A percentile compares a stretch with the other conserved stretches of the same genome.
These are phyloP conservation scores for Oeneis ivallda DNA, from an alignment of 2,888 invertebrate genomes.

Conservation along the genomic window DNA sequence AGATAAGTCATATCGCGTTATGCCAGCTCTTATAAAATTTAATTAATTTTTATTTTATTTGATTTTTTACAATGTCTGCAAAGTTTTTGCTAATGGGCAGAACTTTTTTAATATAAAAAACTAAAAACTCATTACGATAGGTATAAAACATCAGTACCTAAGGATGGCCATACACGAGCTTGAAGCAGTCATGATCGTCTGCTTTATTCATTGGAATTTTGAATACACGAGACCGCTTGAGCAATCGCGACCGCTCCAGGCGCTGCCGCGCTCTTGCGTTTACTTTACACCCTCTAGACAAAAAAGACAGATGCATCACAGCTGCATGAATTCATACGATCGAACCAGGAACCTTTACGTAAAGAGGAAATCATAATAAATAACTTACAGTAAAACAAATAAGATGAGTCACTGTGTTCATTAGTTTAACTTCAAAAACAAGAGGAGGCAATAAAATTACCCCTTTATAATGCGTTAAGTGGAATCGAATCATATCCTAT, in stretches of 20 bases:
- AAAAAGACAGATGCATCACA: too few relatives aligned
- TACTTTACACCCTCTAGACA: neutral
- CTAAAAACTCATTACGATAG: neutral
- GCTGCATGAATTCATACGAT: constrained; percentile 4
- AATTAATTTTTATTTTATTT: neutral
- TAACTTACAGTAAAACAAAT: constrained; percentile 52
- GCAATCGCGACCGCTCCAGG: too few relatives aligned
- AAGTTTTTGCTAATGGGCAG: neutral
- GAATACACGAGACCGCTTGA: too few relatives aligned
- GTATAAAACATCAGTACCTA: neutral
- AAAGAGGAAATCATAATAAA: constrained; percentile 18
- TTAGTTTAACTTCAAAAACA: constrained; percentile 75
- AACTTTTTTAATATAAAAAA: neutral
- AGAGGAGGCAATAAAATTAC: constrained; percentile 75
- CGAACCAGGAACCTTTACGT: neutral
- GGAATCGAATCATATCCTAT: constrained; percentile 76
- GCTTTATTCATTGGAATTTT: too few relatives aligned
- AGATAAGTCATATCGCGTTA: neutral
- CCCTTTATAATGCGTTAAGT: constrained; percentile 78
- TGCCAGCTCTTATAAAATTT: neutral
- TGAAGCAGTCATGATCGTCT: neutral
- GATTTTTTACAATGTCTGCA: neutral
- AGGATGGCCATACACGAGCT: neutral
- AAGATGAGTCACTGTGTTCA: constrained; percentile 69
- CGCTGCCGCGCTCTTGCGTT: too few relatives aligned